Percentiles rank a stretch among this genome's conserved stretches.
phyloP scores from a whole-genome alignment of 2,888 invertebrate species.

The Stegana nigrithorax region DNA sequence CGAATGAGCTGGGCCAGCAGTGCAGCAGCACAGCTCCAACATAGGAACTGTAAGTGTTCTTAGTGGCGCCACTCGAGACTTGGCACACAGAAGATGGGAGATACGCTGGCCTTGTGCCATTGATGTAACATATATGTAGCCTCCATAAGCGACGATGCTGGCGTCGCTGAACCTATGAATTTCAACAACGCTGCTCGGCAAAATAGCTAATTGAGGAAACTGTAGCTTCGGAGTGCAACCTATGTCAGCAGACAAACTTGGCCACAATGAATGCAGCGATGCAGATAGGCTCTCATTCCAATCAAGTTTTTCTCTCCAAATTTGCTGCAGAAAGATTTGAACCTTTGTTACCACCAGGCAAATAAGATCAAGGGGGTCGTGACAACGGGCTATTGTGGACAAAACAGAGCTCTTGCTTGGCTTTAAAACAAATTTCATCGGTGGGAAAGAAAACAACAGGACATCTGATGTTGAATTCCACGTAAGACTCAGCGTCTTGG shows the following conservation, averaged over 20 bases:
- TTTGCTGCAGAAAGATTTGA: conserved; percentile 33
- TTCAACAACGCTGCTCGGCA: conserved; percentile 10
- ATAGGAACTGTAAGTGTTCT: too few relatives aligned
- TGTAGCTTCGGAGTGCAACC: conserved; percentile 11
- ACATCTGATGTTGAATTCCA: too few relatives aligned
- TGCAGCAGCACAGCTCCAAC: too few relatives aligned
- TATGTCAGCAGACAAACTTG: conserved; percentile 11
- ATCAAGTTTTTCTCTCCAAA: conserved; percentile 31
- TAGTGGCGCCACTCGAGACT: too few relatives aligned
- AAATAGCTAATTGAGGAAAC: conserved; percentile 19
- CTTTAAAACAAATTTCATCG: too few relatives aligned
- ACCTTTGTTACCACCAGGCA: too few relatives aligned
- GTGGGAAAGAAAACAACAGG: too few relatives aligned
- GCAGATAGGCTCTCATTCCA: conserved; percentile 32
- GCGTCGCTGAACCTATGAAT: conserved; percentile 30
- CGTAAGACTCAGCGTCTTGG: too few relatives aligned
- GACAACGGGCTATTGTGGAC: too few relatives aligned
- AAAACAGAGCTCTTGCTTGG: too few relatives aligned
- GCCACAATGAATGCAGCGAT: conserved; percentile 11
- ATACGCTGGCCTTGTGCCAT: too few relatives aligned
- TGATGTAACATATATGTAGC: conserved; percentile 29
- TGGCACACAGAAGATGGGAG: conserved; percentile 24
- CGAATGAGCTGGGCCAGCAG: conserved; percentile 22
- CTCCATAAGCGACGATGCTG: conserved; percentile 26
- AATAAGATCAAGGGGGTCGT: too few relatives aligned